A percentile compares a stretch with the other conserved stretches of the same genome.
Conservation (phyloP, 2,797 vertebrate species). For the Gymnocypris eckloni region DNA sequence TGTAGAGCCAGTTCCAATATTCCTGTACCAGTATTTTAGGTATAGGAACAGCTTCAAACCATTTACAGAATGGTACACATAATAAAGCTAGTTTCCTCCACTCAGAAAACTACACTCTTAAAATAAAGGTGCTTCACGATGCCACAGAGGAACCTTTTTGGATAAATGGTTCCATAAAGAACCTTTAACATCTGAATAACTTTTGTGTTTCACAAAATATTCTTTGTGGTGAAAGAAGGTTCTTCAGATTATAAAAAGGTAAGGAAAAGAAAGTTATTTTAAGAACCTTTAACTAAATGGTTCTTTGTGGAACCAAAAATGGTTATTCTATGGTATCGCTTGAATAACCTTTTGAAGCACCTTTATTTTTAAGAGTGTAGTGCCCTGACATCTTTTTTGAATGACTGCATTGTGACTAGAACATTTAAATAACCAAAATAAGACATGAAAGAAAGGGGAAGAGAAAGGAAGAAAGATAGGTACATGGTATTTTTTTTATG, state of each 20-base stretch:
- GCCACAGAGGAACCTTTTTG: too few species aligned
- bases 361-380: not conserved
- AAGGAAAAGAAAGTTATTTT: too few species aligned
- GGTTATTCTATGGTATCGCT: too few species aligned
- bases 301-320: too few species aligned
- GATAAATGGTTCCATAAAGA: too few species aligned
- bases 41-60: not conserved
- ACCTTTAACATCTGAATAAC: too few species aligned
- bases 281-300: too few species aligned
- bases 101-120: not conserved
- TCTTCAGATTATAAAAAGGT: too few species aligned
- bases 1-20: not conserved
- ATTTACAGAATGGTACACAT: not conserved
- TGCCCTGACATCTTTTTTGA: not conserved
- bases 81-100: not conserved
- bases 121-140: too few species aligned
- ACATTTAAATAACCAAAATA: not conserved
- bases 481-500: not conserved
- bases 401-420: not conserved
- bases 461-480: not conserved
- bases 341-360: too few species aligned
- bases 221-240: too few species aligned
- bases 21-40: not conserved
- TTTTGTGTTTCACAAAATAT: too few species aligned
- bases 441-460: not conserved